phyloP scores from a whole-genome alignment of 2,113 vertebrate species.

The Parus major region DNA sequence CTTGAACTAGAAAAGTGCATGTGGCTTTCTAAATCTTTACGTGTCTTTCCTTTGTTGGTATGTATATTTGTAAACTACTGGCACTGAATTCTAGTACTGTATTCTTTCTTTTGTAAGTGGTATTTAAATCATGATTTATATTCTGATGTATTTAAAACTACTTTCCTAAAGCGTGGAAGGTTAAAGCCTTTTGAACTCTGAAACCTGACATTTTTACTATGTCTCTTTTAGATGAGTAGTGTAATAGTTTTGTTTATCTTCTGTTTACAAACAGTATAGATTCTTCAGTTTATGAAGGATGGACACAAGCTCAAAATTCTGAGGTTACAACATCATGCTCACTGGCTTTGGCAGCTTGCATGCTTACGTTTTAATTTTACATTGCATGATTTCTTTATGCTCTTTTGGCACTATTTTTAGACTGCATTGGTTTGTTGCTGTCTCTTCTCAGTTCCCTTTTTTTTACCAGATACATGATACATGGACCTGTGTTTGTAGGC shows the following conservation, averaged over 20 bases:
- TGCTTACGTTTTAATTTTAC: not conserved
- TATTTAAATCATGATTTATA: not conserved
- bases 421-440: not conserved
- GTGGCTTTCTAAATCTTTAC: conserved; percentile 75
- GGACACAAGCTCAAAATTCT: not conserved
- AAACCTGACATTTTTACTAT: not conserved
- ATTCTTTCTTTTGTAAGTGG: not conserved
- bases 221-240: not conserved
- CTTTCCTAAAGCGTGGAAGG: not conserved
- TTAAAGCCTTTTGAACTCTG: not conserved
- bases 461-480: not conserved
- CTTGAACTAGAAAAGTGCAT: conserved; percentile 77
- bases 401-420: conserved; percentile 25
- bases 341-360: conserved; percentile 16
- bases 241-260: not conserved
- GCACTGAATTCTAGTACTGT: not conserved
- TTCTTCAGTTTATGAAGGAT: not conserved
- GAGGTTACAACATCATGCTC: not conserved
- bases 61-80: conserved; percentile 57
- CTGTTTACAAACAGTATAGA: not conserved
- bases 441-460: not conserved
- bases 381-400: conserved; percentile 14
- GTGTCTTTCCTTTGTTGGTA: conserved; percentile 66
- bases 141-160: not conserved
- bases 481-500: not conserved